These are phyloP conservation scores for Cerastis leucographa DNA, from an alignment of 2,888 invertebrate species.

Conservation along the genomic window DNA sequence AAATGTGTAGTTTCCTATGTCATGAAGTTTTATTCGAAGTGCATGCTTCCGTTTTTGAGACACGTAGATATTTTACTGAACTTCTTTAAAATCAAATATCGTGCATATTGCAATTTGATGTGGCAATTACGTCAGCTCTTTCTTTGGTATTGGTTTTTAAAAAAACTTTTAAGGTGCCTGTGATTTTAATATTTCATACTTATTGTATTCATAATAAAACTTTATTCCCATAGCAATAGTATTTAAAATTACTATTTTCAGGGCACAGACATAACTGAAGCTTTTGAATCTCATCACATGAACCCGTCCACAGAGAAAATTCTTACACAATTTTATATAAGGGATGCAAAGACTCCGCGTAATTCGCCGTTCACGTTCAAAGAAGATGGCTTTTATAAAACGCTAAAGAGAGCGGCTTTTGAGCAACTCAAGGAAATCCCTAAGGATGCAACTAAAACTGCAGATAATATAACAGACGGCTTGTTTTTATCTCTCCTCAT, in stretches of 20 bases:
- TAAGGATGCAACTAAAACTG: slow-evolving; percentile 76
- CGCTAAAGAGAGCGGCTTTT: slow-evolving; percentile 91
- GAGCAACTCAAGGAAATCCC: slow-evolving; percentile 90
- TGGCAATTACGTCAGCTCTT: background rate
- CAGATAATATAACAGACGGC: slow-evolving; percentile 81
- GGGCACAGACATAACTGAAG: slow-evolving; percentile 95
- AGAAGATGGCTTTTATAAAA: slow-evolving; percentile 93
- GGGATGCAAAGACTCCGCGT: slow-evolving; percentile 91
- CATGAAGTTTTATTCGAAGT: slow-evolving; percentile 4
- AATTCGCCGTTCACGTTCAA: slow-evolving; percentile 94
- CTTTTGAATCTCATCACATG: slow-evolving; percentile 94
- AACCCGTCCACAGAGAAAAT: slow-evolving; percentile 90
- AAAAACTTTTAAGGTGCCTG: background rate
- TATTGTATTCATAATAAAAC: background rate
- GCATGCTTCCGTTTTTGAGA: background rate
- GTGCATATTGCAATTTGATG: background rate
- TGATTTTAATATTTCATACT: background rate
- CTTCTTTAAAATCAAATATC: background rate
- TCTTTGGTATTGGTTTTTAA: no score
- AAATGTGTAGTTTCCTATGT: slow-evolving; percentile 6
- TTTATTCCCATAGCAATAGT: slow-evolving; percentile 7
- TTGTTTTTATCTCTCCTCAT: slow-evolving; percentile 79
- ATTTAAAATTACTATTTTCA: slow-evolving; percentile 66
- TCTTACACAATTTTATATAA: slow-evolving; percentile 85
- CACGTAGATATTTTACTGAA: background rate